A percentile compares a stretch with the other conserved stretches of the same genome.
These are phyloP conservation scores for Drosophila jambulina DNA, from an alignment of 1,140 invertebrate species.

Conservation along the genomic window DNA sequence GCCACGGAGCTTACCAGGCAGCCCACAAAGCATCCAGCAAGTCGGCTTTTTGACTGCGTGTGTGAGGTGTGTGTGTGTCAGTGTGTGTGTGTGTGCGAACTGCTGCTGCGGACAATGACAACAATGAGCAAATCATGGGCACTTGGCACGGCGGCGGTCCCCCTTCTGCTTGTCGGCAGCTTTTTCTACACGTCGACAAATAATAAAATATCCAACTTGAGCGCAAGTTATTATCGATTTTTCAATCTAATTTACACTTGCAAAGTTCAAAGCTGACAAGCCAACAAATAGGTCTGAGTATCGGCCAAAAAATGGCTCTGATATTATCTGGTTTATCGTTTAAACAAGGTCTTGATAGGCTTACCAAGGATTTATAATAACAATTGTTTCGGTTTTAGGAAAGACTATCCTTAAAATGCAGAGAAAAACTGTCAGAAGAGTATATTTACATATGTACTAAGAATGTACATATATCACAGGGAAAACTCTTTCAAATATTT, in stretches of 20 bases:
- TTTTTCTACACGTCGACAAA: slow-evolving; percentile 28
- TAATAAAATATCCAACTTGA: slow-evolving; percentile 5
- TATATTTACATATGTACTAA: too few species aligned
- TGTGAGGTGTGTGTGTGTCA: slow-evolving; percentile 20
- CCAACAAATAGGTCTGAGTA: slow-evolving; percentile 13
- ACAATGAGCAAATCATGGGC: slow-evolving; percentile 82
- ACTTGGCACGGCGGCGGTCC: slow-evolving; percentile 57
- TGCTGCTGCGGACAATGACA: slow-evolving; percentile 64
- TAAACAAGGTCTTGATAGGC: neutral
- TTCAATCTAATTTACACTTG: slow-evolving; percentile 38
- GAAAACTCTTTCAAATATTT: too few species aligned
- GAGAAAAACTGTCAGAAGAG: too few species aligned
- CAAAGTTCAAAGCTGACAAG: slow-evolving; percentile 29
- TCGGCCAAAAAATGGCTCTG: slow-evolving; percentile 1
- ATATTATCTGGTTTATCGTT: slow-evolving; percentile 15
- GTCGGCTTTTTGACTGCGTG: slow-evolving; percentile 19
- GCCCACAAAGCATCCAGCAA: slow-evolving; percentile 24
- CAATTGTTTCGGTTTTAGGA: neutral
- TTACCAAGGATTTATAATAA: neutral
- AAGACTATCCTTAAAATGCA: neutral
- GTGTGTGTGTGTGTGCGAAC: slow-evolving; percentile 1
- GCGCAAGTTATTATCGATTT: slow-evolving; percentile 9
- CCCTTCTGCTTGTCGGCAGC: slow-evolving; percentile 19
- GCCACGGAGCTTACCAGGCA: slow-evolving; percentile 5
- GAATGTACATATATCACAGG: too few species aligned